phyloP scores from a whole-genome alignment of 1,140 invertebrate species.

The Doryteuthis pealeii region DNA sequence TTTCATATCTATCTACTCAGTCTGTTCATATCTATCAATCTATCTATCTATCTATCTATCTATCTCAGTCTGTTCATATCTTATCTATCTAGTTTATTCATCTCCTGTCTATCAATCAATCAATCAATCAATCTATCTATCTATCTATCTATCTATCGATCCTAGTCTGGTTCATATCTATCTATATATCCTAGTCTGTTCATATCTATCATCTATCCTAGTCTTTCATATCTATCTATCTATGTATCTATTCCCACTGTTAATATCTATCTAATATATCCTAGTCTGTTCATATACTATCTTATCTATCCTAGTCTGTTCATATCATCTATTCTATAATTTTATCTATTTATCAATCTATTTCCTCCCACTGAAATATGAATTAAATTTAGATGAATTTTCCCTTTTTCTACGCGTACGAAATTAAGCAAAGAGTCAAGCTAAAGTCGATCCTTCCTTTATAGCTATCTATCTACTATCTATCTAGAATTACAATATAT shows the following conservation, averaged over 20 bases:
- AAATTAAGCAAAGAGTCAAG: no score
- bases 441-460: no score
- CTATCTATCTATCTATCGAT: neutral
- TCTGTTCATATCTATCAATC: no score
- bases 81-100: no score
- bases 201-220: neutral
- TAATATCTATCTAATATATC: neutral
- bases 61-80: no score
- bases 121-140: no score
- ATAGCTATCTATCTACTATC: no score
- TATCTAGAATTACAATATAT: neutral
- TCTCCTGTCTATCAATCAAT: no score
- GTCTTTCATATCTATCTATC: neutral
- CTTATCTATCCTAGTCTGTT: neutral
- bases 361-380: neutral
- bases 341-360: neutral
- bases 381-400: no score
- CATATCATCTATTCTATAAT: neutral
- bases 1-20: no score
- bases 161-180: neutral
- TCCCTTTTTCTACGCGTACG: no score
- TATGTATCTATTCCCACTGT: neutral
- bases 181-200: neutral
- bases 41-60: no score
- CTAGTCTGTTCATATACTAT: neutral